A percentile compares a stretch with the other conserved stretches of the same genome.
Conservation (phyloP, 2,888 invertebrate genomes). For the Cynaeus angustus region DNA sequence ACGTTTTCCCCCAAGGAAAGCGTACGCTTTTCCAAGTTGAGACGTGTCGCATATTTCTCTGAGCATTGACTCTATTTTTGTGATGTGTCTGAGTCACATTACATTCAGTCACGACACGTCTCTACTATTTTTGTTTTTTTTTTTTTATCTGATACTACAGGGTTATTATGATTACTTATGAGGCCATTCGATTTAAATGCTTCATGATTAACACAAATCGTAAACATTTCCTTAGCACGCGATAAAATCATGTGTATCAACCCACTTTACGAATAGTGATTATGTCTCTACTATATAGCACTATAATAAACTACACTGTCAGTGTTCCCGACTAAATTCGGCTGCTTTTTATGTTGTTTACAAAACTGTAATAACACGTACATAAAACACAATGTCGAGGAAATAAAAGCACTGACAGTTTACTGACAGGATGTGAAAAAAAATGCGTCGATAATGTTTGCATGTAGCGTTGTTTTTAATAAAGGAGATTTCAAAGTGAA, state of each 20-base stretch:
- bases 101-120: no score
- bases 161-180: no score
- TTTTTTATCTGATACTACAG: no score
- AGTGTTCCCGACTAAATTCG: constrained; percentile 3
- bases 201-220: neutral
- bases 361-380: neutral
- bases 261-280: constrained; percentile 9
- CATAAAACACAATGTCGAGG: neutral
- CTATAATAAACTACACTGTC: constrained; percentile 10
- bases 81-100: no score
- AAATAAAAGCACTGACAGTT: constrained; percentile 1
- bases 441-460: neutral
- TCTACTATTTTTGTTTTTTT: no score
- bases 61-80: no score
- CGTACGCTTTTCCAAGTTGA: no score
- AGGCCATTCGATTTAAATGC: no score
- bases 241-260: neutral
- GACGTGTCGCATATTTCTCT: no score
- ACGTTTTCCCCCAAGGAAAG: no score
- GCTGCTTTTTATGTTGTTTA: constrained; percentile 23
- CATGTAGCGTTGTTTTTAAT: neutral
- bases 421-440: neutral
- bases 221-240: constrained; percentile 1
- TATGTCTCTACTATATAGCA: neutral
- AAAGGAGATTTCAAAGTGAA: neutral